Evolutionary conservation across 2,797 vertebrate species (phyloP).

Genomic region (Pteropus rufus): DNA sequence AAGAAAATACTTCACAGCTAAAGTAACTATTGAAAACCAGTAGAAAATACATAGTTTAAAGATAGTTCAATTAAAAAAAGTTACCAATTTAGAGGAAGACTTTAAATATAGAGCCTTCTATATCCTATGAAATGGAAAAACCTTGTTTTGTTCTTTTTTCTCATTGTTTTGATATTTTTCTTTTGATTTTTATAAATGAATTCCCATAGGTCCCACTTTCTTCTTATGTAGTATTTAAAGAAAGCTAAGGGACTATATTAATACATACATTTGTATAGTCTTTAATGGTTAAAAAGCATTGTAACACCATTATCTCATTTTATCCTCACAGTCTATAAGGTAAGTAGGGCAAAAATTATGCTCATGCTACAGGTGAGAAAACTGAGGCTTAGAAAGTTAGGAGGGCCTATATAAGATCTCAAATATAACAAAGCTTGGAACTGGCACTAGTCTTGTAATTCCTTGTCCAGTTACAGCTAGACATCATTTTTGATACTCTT

Average conservation of each 20-base stretch:
- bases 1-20: not conserved
- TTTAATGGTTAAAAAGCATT: not conserved
- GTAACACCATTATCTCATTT: not conserved
- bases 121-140: not conserved
- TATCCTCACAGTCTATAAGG: not conserved
- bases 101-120: not conserved
- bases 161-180: not conserved
- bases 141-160: not conserved
- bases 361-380: not conserved
- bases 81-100: not conserved
- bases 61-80: not conserved
- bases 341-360: not conserved
- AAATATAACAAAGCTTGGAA: not conserved
- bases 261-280: not conserved
- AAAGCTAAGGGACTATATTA: not conserved
- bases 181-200: conserved; percentile 30
- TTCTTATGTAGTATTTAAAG: not conserved
- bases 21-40: conserved; percentile 1
- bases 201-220: not conserved
- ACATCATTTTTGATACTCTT: not conserved
- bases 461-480: not conserved
- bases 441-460: not conserved
- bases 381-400: not conserved
- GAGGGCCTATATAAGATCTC: not conserved
- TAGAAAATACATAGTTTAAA: not conserved